Evolutionary conservation across 2,797 vertebrate species (phyloP).

Genomic region (Acanthurus tractus): DNA sequence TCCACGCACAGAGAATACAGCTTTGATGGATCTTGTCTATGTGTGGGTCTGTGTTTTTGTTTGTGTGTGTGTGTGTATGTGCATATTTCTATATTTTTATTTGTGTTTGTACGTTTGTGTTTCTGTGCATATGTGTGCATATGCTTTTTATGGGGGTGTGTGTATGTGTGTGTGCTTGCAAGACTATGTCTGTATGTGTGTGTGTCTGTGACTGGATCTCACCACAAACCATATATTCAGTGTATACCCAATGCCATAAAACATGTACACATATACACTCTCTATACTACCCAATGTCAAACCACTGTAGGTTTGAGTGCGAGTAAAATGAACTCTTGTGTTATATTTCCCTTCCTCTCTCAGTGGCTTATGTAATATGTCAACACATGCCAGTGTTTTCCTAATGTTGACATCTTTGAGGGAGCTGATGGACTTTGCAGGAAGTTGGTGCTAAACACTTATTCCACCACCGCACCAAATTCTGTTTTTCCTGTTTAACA

Average conservation of each 20-base stretch:
- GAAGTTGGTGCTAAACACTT: too few species aligned
- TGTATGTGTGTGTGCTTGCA: conserved; percentile 1
- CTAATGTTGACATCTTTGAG: too few species aligned
- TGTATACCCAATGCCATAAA: not conserved
- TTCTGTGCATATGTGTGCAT: not conserved
- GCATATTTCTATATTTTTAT: too few species aligned
- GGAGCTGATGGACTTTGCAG: too few species aligned
- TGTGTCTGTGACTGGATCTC: conserved; percentile 21
- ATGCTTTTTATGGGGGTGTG: not conserved
- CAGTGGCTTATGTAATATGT: not conserved
- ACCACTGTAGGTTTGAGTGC: not conserved
- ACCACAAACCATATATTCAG: conserved; percentile 14
- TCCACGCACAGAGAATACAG: conserved; percentile 44
- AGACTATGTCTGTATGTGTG: not conserved
- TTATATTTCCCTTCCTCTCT: not conserved
- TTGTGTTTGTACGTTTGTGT: too few species aligned
- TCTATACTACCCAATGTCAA: not conserved
- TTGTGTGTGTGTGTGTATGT: too few species aligned
- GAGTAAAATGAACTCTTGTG: not conserved
- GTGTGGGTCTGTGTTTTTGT: not conserved
- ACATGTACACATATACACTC: not conserved
- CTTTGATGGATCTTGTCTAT: conserved; percentile 57
- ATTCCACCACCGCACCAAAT: too few species aligned
- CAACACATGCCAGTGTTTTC: not conserved
- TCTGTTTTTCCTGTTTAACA: too few species aligned